Evolutionary conservation across 2,888 invertebrate species (phyloP).

Genomic region (Dusona sp.): DNA sequence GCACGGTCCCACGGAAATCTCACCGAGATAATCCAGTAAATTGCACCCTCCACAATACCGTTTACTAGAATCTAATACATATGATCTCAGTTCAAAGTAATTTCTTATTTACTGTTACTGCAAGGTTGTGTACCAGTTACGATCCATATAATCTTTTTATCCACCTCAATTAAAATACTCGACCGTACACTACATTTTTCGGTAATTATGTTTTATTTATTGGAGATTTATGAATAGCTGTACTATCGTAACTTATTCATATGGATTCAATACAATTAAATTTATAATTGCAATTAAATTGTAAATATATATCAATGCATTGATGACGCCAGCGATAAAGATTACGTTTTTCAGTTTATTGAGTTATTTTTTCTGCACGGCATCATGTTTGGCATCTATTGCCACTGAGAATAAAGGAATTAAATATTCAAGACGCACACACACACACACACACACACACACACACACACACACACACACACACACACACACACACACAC

Average conservation of each 20-base stretch:
- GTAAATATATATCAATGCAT: background rate
- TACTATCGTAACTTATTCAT: background rate
- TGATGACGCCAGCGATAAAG: background rate
- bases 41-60: slow-evolving; percentile 48
- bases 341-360: background rate
- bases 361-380: background rate
- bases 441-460: slow-evolving; percentile 29
- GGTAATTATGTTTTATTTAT: background rate
- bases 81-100: slow-evolving; percentile 47
- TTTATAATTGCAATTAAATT: no score
- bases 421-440: background rate
- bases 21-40: slow-evolving; percentile 49
- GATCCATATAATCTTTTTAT: slow-evolving; percentile 41
- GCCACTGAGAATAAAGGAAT: background rate
- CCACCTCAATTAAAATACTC: slow-evolving; percentile 54
- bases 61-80: slow-evolving; percentile 34
- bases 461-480: no score
- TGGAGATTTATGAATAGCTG: background rate
- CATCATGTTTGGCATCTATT: background rate
- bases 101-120: slow-evolving; percentile 39
- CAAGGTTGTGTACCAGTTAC: slow-evolving; percentile 23
- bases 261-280: background rate
- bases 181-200: slow-evolving; percentile 27
- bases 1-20: slow-evolving; percentile 36
- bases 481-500: no score